Conservation (phyloP, 2,113 vertebrate genomes). For the Noturus placidus region DNA sequence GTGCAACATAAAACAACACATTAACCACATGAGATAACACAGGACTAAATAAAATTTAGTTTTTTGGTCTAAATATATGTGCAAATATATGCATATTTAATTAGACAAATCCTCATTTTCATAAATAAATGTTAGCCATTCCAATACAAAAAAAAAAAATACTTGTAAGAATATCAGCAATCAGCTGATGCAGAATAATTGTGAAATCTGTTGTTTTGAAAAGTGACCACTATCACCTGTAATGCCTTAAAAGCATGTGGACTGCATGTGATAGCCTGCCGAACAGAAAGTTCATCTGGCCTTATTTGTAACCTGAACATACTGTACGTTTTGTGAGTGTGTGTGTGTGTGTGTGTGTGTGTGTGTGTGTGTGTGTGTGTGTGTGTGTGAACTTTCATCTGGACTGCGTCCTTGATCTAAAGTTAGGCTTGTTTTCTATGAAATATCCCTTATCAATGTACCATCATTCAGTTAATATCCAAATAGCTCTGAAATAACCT, state of each 20-base stretch:
- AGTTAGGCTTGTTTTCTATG: constrained; percentile 9
- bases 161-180: neutral
- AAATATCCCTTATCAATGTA: constrained; percentile 27
- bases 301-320: neutral
- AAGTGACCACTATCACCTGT: neutral
- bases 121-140: neutral
- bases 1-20: too few relatives aligned
- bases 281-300: neutral
- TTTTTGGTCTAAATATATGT: neutral
- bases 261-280: neutral
- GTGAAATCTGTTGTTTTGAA: neutral
- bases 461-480: constrained; percentile 9
- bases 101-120: neutral
- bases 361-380: too few relatives aligned
- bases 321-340: neutral
- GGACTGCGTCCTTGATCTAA: constrained; percentile 24
- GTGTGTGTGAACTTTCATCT: neutral
- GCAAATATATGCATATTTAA: neutral
- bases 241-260: neutral
- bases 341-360: neutral
- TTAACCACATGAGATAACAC: too few relatives aligned
- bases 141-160: neutral
- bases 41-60: too few relatives aligned
- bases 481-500: constrained; percentile 26
- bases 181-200: neutral